These are phyloP conservation scores for Acyrthosiphon pisum DNA, from an alignment of 1,140 invertebrate species.

Conservation along the genomic window DNA sequence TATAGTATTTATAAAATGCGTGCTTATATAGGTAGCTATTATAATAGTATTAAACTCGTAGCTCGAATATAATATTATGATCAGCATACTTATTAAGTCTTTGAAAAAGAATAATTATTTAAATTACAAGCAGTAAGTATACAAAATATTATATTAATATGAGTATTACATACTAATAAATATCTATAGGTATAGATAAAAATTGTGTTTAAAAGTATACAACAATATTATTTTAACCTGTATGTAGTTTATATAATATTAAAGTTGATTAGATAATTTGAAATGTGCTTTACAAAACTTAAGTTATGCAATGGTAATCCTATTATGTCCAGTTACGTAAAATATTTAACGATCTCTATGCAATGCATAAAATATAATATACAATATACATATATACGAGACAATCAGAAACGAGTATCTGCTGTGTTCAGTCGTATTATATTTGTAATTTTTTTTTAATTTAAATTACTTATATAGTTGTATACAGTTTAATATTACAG, in stretches of 20 bases:
- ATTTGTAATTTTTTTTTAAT: not conserved
- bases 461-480: not conserved
- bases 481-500: not conserved
- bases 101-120: not conserved
- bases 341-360: not conserved
- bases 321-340: not conserved
- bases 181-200: not conserved
- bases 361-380: not conserved
- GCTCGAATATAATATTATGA: not conserved
- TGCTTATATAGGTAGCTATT: not conserved
- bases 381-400: not conserved
- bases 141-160: not conserved
- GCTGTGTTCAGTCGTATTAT: not conserved
- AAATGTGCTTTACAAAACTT: not conserved
- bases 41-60: not conserved
- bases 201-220: not conserved
- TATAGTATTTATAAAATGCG: not conserved
- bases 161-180: not conserved
- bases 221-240: not conserved
- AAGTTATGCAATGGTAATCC: not conserved
- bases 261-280: not conserved
- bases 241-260: not conserved
- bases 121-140: not conserved
- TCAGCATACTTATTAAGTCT: not conserved
- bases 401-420: not conserved